Conservation (phyloP, 1,140 invertebrate genomes). For the Lordiphosa collinella region DNA sequence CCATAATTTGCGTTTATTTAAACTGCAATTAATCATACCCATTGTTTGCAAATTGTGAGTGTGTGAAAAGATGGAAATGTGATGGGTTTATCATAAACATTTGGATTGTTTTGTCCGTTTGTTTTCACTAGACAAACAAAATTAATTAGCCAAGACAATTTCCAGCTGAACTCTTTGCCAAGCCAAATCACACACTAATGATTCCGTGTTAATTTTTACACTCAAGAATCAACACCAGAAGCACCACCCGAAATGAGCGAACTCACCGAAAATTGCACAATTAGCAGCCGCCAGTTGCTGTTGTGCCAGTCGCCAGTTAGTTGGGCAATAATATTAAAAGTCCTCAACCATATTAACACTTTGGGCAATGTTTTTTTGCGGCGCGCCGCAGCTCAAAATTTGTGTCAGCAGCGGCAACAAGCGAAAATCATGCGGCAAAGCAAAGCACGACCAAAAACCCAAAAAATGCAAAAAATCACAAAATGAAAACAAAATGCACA, state of each 20-base stretch:
- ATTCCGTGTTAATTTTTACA: constrained; percentile 72
- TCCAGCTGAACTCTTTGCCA: constrained; percentile 1
- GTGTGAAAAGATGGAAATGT: constrained; percentile 56
- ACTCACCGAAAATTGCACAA: constrained; percentile 69
- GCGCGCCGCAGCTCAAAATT: constrained; percentile 67
- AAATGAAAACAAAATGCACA: constrained; percentile 22
- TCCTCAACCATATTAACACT: constrained; percentile 77
- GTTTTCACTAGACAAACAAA: constrained; percentile 57
- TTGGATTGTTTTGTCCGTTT: constrained; percentile 46
- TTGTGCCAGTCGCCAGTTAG: constrained; percentile 11
- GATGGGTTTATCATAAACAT: constrained; percentile 73
- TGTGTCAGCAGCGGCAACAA: constrained; percentile 54
- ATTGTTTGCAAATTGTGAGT: constrained; percentile 59
- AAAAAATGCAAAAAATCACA: constrained; percentile 7
- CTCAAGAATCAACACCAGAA: constrained; percentile 55
- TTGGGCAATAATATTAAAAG: constrained; percentile 73
- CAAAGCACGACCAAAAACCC: constrained; percentile 50
- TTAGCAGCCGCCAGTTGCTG: constrained; percentile 45
- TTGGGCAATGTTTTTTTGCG: constrained; percentile 67
- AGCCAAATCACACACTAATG: constrained; percentile 29
- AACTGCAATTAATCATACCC: constrained; percentile 62
- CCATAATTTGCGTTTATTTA: constrained; percentile 29
- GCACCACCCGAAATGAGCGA: constrained; percentile 37
- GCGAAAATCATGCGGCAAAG: constrained; percentile 61
- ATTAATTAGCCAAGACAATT: constrained; percentile 68